A percentile compares a stretch with the other conserved stretches of the same genome.
phyloP scores from a whole-genome alignment of 2,113 vertebrate species.

The Hypanus sabinus region DNA sequence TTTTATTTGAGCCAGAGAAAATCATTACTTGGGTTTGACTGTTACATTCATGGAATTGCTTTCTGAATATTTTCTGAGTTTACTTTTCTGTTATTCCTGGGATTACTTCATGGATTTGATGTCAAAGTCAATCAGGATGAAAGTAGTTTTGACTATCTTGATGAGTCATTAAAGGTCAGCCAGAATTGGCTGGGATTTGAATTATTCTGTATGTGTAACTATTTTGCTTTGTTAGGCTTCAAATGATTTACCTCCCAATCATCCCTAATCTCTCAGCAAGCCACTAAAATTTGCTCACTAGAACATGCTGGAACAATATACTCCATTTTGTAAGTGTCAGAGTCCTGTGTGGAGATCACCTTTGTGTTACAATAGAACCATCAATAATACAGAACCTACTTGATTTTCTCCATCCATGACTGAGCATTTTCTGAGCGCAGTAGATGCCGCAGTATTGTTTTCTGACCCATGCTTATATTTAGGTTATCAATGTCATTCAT shows the following conservation, averaged over 20 bases:
- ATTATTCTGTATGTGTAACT: background rate
- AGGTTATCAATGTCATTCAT: conserved; percentile 17
- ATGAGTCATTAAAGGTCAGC: background rate
- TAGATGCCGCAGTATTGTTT: background rate
- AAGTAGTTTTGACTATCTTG: background rate
- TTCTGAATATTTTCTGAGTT: background rate
- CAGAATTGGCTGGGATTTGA: background rate
- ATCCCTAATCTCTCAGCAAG: no score
- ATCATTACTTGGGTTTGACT: background rate
- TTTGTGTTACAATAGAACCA: background rate
- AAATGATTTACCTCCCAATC: background rate
- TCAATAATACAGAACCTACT: conserved; percentile 14
- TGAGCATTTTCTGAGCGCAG: conserved; percentile 13
- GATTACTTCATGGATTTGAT: background rate
- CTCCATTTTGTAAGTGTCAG: background rate
- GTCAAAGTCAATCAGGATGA: background rate
- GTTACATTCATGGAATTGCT: background rate
- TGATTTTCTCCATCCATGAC: conserved; percentile 1
- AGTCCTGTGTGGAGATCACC: background rate
- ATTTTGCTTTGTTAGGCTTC: background rate
- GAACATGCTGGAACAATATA: background rate
- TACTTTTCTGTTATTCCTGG: background rate
- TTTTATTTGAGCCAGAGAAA: background rate
- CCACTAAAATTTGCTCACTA: background rate
- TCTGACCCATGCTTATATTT: conserved; percentile 5